Conservation (phyloP, 2,888 invertebrate species). For the Orthonychiurus folsomi region DNA sequence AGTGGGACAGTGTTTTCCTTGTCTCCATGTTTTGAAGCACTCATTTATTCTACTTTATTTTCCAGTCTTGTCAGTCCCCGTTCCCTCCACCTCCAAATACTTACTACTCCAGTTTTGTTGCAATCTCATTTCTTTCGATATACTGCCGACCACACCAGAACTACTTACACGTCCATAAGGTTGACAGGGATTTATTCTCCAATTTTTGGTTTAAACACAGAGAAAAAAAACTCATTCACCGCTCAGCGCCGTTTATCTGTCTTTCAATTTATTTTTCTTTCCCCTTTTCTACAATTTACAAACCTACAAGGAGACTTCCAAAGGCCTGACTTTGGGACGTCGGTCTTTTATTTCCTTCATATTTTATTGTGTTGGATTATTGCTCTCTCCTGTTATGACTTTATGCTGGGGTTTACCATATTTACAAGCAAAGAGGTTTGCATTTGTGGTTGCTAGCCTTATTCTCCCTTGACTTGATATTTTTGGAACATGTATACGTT, state of each 20-base stretch:
- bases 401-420: too few species aligned
- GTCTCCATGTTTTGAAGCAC: background rate
- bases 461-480: too few species aligned
- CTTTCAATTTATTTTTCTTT: background rate
- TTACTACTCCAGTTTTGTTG: too few species aligned
- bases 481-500: too few species aligned
- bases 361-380: background rate
- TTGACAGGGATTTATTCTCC: background rate
- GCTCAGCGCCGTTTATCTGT: background rate
- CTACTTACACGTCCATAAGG: too few species aligned
- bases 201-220: background rate
- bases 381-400: too few species aligned
- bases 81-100: background rate
- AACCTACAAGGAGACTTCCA: too few species aligned
- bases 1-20: background rate
- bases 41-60: constrained; percentile 1
- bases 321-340: too few species aligned
- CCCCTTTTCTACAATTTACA: background rate
- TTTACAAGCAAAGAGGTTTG: too few species aligned
- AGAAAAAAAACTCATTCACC: too few species aligned
- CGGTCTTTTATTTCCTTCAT: background rate
- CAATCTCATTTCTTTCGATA: background rate
- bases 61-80: background rate
- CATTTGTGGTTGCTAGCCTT: too few species aligned
- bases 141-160: too few species aligned